Base-by-base conservation (phyloP, 2,888 invertebrate genomes). In the Macrosiphum euphorbiae region DNA sequence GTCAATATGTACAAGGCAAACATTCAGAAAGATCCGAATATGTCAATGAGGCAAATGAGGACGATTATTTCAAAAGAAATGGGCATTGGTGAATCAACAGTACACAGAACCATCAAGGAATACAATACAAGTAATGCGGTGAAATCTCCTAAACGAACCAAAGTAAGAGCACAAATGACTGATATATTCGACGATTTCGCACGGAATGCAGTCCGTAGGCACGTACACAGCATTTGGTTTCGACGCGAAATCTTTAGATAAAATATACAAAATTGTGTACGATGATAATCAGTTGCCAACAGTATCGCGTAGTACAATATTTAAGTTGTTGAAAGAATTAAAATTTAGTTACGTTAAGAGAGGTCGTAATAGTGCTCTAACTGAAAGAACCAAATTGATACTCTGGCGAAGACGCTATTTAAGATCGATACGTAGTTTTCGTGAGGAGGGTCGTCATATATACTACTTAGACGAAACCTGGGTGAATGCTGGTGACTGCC, bases 391-490 rank as follows among this genome's bases (percentile, higher is more conserved):
- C 86, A 47, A 87, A 47, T 28, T 87, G 10, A 87, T 87, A 87
- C 10, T 87, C 4, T 87, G 86, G 86, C n/a, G 86, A 87, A 87
- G 86, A 87, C 47, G 11, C 1, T 87, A 87, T 8, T 41, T 87
- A 13, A 87, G 47, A 26, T 28, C 47, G 47, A 88, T 88, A 35
- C 88, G 88, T 4, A 88, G 24, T 0, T 88, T 10, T 88, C 88
- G 88, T 47, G 28, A 87, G 8, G 86, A 87, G 28, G 86, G 86
- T 87, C 41, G 41, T 44, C 41, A 44, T 44, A 3, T 88, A 0
- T 88, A 88, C 26, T 88, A 88, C 8, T 55, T 87, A 90, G 67
- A 78, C 78, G 94, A 94, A 89, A 94, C 90, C 28, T 90, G 89
- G 92, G 24, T 94, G 41, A 93, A 93, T 52, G 52, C 78, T 78